Base-by-base conservation (phyloP, 1,140 invertebrate genomes). In the Brachionus rubens region DNA sequence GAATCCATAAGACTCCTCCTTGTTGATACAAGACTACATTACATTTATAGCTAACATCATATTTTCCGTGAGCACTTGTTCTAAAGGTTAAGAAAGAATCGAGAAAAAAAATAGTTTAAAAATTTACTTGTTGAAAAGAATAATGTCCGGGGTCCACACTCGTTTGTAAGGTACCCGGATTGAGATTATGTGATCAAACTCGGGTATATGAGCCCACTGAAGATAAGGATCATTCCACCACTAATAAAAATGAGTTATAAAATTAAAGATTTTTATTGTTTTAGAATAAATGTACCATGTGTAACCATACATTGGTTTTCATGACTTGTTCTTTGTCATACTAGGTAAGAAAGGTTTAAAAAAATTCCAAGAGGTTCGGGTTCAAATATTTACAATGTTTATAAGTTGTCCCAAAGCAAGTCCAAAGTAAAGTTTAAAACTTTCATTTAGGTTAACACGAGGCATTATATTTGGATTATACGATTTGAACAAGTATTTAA, bases 131-230 rank as follows among this genome's bases (percentile, higher is more conserved):
- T 99, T 99, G 85, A 99, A 99, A 43, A 99, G 88, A 36, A 99
- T 96, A 80, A 99, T 97, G 85, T 99, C 97, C 3, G 97, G 96
- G 83, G 96, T 96, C 96, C 96, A 99, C 72, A 99, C 95, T 89
- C 98, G 97, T 84, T 98, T 94, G 21, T 95, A 94, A 24, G 94
- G 92, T 78, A 99, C 88, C 78, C 96, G 89, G 41, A 99, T 88
- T 21, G 96, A 93, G 30, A 90, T 90, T 78, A 99, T 99, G 50
- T 94, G 93, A 56, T 96, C 95, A 82, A 98, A 99, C 40, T 76
- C 54, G 47, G 36, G 21, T 16, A 72, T 30, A 41, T 46, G 41
- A 24, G 24, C 50, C 75, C 75, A 76, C 52, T 76, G 41, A n/a
- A 76, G 21, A 36, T 76, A 50, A 62, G 41, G 48, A 67, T 76